Percentiles rank a stretch among this genome's conserved stretches.
These are phyloP conservation scores for Salvelinus alpinus DNA, from an alignment of 2,113 vertebrate genomes.

Conservation along the genomic window DNA sequence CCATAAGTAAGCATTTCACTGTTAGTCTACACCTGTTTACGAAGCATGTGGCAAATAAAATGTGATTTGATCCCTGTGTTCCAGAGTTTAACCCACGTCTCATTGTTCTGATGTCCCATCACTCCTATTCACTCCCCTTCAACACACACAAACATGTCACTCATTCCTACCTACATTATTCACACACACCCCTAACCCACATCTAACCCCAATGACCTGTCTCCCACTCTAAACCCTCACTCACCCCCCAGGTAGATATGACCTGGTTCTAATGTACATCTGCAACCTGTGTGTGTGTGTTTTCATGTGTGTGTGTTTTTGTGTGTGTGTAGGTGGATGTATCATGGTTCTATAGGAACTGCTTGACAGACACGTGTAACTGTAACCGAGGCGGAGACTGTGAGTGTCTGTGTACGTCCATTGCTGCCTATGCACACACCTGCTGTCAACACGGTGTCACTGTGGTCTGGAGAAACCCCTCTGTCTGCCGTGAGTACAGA, in stretches of 20 bases:
- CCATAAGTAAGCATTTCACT: too few species aligned
- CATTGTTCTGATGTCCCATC: conserved; percentile 56
- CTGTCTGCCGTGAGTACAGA: conserved; percentile 86
- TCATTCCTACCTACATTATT: not conserved
- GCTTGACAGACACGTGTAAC: conserved; percentile 94
- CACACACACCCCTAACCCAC: not conserved
- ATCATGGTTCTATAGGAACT: conserved; percentile 97
- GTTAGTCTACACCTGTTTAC: too few species aligned
- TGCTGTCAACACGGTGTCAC: conserved; percentile 92
- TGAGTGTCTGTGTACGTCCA: conserved; percentile 92
- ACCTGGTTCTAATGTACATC: not conserved
- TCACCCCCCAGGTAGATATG: conserved; percentile 41
- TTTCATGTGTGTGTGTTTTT: not conserved
- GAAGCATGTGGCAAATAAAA: too few species aligned
- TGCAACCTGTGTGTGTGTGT: not conserved
- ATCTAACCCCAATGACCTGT: not conserved
- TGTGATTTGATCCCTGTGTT: conserved; percentile 34
- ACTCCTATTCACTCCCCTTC: conserved; percentile 36
- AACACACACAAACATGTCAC: not conserved
- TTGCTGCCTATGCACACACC: conserved; percentile 93
- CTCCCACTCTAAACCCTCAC: conserved; percentile 17
- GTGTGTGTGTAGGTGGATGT: conserved; percentile 85
- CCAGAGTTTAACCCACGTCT: conserved; percentile 58
- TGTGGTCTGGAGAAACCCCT: conserved; percentile 87
- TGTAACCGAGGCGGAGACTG: conserved; percentile 97